These are phyloP conservation scores for Anguilla pacifica DNA, from an alignment of 2,797 vertebrate species.

Conservation along the genomic window DNA sequence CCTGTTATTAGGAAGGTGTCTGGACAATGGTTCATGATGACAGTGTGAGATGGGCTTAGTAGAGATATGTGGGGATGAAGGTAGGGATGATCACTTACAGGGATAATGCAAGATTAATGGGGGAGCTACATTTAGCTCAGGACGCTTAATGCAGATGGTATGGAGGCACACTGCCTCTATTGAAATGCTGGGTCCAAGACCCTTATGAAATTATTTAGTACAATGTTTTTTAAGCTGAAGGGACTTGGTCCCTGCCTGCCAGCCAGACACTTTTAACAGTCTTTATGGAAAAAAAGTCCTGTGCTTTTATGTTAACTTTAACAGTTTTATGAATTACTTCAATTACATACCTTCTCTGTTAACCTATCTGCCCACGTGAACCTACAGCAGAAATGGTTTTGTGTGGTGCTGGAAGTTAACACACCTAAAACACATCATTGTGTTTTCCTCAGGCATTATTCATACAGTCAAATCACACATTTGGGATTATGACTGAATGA, in stretches of 20 bases:
- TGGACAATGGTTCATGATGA: conserved; percentile 24
- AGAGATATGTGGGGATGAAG: not conserved
- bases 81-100: not conserved
- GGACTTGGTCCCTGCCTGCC: not conserved
- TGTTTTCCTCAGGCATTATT: not conserved
- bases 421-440: not conserved
- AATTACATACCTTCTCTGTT: not conserved
- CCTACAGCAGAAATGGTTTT: not conserved
- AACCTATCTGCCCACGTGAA: not conserved
- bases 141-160: not conserved
- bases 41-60: not conserved
- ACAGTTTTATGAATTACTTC: not conserved
- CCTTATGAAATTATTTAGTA: not conserved
- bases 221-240: not conserved
- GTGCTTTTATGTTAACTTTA: not conserved
- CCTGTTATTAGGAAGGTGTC: conserved; percentile 6
- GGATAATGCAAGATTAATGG: conserved; percentile 26
- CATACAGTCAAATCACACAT: not conserved
- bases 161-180: not conserved
- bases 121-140: conserved; percentile 3
- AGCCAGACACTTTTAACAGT: not conserved
- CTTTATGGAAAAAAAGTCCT: not conserved
- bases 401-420: not conserved
- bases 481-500: not conserved
- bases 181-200: not conserved